These are phyloP conservation scores for Zoanthus sansibaricus DNA, from an alignment of 92 coral and sea anemone species.

Conservation along the genomic window DNA sequence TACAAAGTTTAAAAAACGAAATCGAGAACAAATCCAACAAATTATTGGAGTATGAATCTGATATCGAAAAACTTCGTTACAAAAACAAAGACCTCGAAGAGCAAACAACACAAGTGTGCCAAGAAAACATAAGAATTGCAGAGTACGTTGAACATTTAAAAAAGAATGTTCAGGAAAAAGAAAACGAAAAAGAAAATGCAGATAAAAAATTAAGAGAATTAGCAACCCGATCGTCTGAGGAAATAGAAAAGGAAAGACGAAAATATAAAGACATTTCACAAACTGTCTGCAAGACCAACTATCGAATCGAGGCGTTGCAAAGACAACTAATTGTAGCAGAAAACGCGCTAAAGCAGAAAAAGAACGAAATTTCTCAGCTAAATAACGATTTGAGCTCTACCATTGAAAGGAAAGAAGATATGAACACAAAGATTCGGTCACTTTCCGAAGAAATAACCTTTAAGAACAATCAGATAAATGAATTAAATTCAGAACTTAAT, in stretches of 20 bases:
- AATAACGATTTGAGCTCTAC: not conserved
- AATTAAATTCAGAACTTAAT: not conserved
- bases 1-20: slow-evolving; percentile 39
- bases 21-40: slow-evolving; percentile 48
- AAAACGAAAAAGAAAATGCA: slow-evolving; percentile 9
- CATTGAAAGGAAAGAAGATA: not conserved
- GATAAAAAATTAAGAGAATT: slow-evolving; percentile 42
- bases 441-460: slow-evolving; percentile 17
- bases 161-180: slow-evolving; percentile 33
- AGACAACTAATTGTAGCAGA: slow-evolving; percentile 11
- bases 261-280: slow-evolving; percentile 25
- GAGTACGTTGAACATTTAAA: slow-evolving; percentile 6
- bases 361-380: slow-evolving; percentile 1
- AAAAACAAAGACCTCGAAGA: slow-evolving; percentile 23
- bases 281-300: slow-evolving; percentile 8
- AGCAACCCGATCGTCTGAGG: slow-evolving; percentile 40
- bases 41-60: slow-evolving; percentile 21
- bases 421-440: not conserved
- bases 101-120: not conserved
- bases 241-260: slow-evolving; percentile 22
- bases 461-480: not conserved
- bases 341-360: not conserved
- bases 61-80: slow-evolving; percentile 14
- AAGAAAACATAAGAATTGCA: not conserved
- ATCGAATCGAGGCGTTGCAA: slow-evolving; percentile 16